These are phyloP conservation scores for Ectemnius continuus DNA, from an alignment of 2,888 invertebrate species.

Conservation along the genomic window DNA sequence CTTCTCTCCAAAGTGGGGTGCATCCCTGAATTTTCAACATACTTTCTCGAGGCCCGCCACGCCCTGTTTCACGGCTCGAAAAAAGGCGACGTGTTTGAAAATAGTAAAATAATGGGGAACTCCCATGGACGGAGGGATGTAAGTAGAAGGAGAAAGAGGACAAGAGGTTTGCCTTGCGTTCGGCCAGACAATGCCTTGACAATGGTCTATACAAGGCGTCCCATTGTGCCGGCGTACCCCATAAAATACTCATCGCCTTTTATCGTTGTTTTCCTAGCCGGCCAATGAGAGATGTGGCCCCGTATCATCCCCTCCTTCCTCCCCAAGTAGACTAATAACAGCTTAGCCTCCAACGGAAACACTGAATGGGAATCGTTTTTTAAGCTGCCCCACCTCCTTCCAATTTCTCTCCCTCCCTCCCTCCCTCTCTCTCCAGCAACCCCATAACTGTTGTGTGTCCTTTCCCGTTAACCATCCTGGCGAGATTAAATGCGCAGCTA, in stretches of 20 bases:
- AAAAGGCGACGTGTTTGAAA: slow-evolving; percentile 75
- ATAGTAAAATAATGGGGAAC: slow-evolving; percentile 74
- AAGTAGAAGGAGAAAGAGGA: slow-evolving; percentile 35
- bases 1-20: slow-evolving; percentile 44
- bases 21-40: slow-evolving; percentile 60
- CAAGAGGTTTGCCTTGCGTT: slow-evolving; percentile 62
- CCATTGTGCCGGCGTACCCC: slow-evolving; percentile 73
- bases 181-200: slow-evolving; percentile 67
- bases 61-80: slow-evolving; percentile 63
- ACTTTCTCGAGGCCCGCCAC: slow-evolving; percentile 61
- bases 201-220: slow-evolving; percentile 68
- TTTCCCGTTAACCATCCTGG: slow-evolving; percentile 6
- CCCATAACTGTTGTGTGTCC: slow-evolving; percentile 4
- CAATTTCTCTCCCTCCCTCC: slow-evolving; percentile 21
- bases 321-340: slow-evolving; percentile 66
- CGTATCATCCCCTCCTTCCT: slow-evolving; percentile 37
- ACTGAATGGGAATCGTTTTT: slow-evolving; percentile 72
- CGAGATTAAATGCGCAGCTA: slow-evolving; percentile 55
- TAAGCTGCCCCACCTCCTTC: slow-evolving; percentile 60
- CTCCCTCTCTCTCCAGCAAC: not conserved
- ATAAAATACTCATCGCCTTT: slow-evolving; percentile 78
- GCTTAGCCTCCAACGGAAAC: slow-evolving; percentile 71
- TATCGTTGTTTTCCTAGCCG: slow-evolving; percentile 75
- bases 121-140: slow-evolving; percentile 31
- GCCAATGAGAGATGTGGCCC: slow-evolving; percentile 68